Conservation (phyloP, 2,113 vertebrate species). For the Podocnemis expansa region DNA sequence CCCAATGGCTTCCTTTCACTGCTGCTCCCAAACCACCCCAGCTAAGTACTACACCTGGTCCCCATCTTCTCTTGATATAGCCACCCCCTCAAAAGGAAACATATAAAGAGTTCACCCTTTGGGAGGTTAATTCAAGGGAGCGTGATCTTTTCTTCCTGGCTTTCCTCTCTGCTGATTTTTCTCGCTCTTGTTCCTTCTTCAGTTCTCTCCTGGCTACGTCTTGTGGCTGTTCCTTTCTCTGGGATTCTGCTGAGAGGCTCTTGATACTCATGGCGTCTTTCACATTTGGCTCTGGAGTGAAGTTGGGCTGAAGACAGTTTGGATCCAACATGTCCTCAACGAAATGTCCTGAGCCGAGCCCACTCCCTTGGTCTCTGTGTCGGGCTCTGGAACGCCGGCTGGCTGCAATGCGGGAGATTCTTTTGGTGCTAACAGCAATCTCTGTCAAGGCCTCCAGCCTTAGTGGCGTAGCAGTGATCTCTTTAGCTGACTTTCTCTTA, state of each 20-base stretch:
- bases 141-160: slow-evolving; percentile 38
- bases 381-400: slow-evolving; percentile 34
- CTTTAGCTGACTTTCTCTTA: neutral
- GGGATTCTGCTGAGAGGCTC: neutral
- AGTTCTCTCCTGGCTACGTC: neutral
- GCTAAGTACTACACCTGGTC: neutral
- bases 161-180: slow-evolving; percentile 32
- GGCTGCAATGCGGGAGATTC: slow-evolving; percentile 72
- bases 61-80: neutral
- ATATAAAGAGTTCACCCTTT: slow-evolving; percentile 3
- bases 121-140: slow-evolving; percentile 40
- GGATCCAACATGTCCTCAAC: neutral
- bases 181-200: slow-evolving; percentile 5
- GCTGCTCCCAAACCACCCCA: neutral
- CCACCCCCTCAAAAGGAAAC: neutral
- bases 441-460: slow-evolving; percentile 58
- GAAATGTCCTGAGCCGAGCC: neutral
- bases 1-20: neutral
- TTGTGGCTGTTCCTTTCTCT: neutral
- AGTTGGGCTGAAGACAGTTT: neutral
- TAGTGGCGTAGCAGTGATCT: neutral
- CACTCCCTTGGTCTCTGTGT: neutral
- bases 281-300: neutral
- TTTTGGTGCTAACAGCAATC: slow-evolving; percentile 70
- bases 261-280: neutral